phyloP scores from a whole-genome alignment of 2,888 invertebrate genomes.

The Parascotia fuliginaria region DNA sequence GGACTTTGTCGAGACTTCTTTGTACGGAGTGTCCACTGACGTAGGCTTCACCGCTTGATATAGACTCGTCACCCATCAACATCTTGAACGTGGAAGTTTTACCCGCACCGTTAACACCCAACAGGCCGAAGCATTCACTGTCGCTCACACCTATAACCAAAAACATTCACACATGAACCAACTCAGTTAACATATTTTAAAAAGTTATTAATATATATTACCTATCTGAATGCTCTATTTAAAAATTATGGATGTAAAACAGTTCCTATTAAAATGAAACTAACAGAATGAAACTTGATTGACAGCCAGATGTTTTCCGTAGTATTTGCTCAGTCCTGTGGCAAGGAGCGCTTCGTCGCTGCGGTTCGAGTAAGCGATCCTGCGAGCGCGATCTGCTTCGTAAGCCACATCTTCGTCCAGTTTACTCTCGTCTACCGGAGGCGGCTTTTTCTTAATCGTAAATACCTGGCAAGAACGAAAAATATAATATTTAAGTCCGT shows the following conservation, averaged over 20 bases:
- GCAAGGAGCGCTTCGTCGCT: conserved; percentile 84
- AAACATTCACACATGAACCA: no score
- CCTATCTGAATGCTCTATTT: no score
- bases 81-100: conserved; percentile 96
- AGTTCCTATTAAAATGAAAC: no score
- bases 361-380: conserved; percentile 56
- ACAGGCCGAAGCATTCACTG: conserved; percentile 92
- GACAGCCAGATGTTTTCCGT: conserved; percentile 91
- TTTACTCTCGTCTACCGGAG: conserved; percentile 63
- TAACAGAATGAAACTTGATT: conserved; percentile 88
- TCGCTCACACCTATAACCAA: conserved; percentile 84
- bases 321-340: conserved; percentile 90
- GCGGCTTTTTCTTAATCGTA: conserved; percentile 52
- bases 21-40: conserved; percentile 86
- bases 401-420: conserved; percentile 85
- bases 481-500: background rate
- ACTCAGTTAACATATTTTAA: no score
- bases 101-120: conserved; percentile 95
- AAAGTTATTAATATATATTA: no score
- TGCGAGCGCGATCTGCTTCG: conserved; percentile 80
- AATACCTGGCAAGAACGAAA: conserved; percentile 51
- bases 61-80: conserved; percentile 93
- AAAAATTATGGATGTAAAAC: no score
- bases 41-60: conserved; percentile 90
- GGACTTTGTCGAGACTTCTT: conserved; percentile 83